Percentiles rank a stretch among this genome's conserved stretches.
Evolutionary conservation across 2,888 invertebrate genomes (phyloP).

Genomic region (Drymonia ruficornis): DNA sequence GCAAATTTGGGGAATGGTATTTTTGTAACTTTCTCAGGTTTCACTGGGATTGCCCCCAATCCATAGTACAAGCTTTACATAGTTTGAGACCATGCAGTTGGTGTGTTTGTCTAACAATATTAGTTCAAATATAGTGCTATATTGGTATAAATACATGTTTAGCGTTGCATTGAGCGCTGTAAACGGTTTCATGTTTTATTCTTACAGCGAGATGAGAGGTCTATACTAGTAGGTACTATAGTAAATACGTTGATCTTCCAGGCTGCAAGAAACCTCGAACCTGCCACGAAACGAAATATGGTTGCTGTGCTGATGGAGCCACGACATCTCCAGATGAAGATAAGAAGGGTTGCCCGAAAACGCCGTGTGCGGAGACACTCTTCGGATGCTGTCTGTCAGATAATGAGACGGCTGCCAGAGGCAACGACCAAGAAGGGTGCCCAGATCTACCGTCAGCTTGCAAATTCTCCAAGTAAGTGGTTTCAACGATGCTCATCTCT

Average conservation of each 20-base stretch:
- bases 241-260: constrained; percentile 34
- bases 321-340: constrained; percentile 90
- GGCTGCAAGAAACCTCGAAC: constrained; percentile 90
- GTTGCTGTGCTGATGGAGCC: constrained; percentile 93
- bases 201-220: too few species aligned
- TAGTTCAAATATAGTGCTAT: too few species aligned
- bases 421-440: constrained; percentile 94
- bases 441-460: constrained; percentile 87
- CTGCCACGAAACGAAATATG: constrained; percentile 90
- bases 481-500: not conserved
- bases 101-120: too few species aligned
- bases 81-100: too few species aligned
- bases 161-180: too few species aligned
- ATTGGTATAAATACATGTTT: too few species aligned
- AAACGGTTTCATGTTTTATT: too few species aligned
- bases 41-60: too few species aligned
- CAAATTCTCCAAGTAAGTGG: constrained; percentile 78
- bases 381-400: constrained; percentile 94
- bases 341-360: constrained; percentile 90
- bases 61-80: too few species aligned
- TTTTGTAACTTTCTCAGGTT: too few species aligned
- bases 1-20: too few species aligned
- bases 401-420: constrained; percentile 90
- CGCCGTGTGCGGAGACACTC: constrained; percentile 90
- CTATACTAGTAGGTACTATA: not conserved